These are phyloP conservation scores for Ectropis crepuscularia DNA, from an alignment of 2,888 invertebrate genomes.

Conservation along the genomic window DNA sequence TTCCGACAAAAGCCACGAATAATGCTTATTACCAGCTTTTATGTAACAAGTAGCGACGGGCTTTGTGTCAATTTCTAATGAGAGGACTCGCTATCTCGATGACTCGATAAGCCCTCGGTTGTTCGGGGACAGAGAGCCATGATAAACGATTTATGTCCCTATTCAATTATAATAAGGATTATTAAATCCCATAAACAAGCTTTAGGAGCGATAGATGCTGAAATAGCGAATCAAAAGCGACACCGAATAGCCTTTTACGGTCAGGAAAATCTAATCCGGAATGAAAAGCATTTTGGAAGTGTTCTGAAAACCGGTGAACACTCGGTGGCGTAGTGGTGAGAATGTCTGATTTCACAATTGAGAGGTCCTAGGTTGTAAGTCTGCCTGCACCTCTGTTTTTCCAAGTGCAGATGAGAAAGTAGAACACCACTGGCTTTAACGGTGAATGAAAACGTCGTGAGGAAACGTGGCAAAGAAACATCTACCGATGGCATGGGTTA, in stretches of 20 bases:
- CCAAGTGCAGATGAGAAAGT: no score
- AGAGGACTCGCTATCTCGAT: slow-evolving; percentile 45
- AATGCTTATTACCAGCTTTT: slow-evolving; percentile 17
- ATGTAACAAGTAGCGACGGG: slow-evolving; percentile 16
- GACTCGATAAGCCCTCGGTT: slow-evolving; percentile 43
- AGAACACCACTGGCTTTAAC: no score
- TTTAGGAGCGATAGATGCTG: slow-evolving; percentile 16
- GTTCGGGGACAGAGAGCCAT: slow-evolving; percentile 36
- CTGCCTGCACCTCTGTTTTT: no score
- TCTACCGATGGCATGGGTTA: no score
- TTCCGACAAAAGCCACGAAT: slow-evolving; percentile 19
- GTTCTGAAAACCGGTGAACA: no score
- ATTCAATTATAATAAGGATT: slow-evolving; percentile 40
- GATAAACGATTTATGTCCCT: slow-evolving; percentile 47
- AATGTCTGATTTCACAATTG: no score
- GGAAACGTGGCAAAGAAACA: no score
- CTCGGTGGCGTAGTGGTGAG: no score
- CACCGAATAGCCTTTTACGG: slow-evolving; percentile 12
- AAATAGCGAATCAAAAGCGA: slow-evolving; percentile 16
- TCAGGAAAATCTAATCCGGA: slow-evolving; percentile 3
- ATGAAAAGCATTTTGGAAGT: background rate
- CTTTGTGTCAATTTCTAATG: slow-evolving; percentile 30
- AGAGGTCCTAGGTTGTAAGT: no score
- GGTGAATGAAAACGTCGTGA: no score
- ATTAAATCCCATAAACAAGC: slow-evolving; percentile 39